These are phyloP conservation scores for Sula dactylatra DNA, from an alignment of 2,113 vertebrate genomes.

Conservation along the genomic window DNA sequence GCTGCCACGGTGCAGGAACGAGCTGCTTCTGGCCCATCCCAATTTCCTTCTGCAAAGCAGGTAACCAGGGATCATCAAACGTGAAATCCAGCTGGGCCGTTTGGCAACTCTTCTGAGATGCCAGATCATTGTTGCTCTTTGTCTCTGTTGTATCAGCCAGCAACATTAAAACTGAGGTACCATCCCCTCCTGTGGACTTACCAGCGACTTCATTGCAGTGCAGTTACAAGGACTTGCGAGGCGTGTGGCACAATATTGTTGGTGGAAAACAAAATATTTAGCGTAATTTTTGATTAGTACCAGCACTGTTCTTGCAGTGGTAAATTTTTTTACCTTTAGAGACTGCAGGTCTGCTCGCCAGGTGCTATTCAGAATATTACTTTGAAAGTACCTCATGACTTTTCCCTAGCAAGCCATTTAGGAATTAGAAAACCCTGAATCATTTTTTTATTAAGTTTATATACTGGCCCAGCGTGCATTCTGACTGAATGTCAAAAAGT, in stretches of 20 bases:
- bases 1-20: rapidly evolving
- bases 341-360: not conserved
- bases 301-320: not conserved
- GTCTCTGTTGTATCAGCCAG: no score
- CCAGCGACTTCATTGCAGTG: not conserved
- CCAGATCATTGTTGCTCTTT: not conserved
- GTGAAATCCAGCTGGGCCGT: not conserved
- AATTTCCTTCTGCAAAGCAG: not conserved
- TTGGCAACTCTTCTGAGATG: not conserved
- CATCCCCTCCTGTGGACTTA: not conserved
- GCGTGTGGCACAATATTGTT: rapidly evolving
- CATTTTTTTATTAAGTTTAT: not conserved
- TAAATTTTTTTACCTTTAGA: not conserved
- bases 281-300: not conserved
- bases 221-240: not conserved
- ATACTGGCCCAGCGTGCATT: not conserved
- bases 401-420: not conserved
- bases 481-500: not conserved
- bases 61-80: no score
- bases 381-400: not conserved
- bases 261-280: not conserved
- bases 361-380: not conserved
- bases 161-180: not conserved
- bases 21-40: not conserved
- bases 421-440: not conserved